Percentiles rank a stretch among this genome's conserved stretches.
These are phyloP conservation scores for Tokudaia tokunoshimensis DNA, from an alignment of 2,797 vertebrate species.

Conservation along the genomic window DNA sequence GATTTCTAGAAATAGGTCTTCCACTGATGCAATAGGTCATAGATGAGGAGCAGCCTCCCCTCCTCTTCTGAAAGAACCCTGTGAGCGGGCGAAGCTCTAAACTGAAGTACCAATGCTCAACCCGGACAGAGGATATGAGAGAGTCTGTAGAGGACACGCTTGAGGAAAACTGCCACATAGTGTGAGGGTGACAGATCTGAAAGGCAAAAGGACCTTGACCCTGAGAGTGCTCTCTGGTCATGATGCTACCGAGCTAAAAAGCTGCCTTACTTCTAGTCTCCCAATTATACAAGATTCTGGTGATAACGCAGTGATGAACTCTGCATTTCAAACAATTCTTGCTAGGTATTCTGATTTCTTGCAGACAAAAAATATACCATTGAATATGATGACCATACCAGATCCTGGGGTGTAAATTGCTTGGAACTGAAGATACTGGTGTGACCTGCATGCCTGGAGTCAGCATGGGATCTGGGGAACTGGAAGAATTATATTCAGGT, in stretches of 20 bases:
- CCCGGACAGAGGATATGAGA: neutral
- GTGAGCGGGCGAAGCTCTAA: neutral
- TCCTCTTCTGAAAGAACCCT: neutral
- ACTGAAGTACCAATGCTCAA: neutral
- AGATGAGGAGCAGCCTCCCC: neutral
- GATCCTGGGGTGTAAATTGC: neutral
- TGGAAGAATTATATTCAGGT: neutral
- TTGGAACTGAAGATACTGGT: neutral
- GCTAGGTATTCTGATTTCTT: neutral
- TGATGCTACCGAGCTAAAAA: neutral
- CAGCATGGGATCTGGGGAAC: neutral
- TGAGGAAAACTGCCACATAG: neutral
- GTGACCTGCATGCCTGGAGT: neutral
- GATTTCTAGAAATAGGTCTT: constrained; percentile 6
- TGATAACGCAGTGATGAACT: neutral
- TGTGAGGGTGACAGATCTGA: neutral
- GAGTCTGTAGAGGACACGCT: neutral
- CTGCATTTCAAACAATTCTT: neutral
- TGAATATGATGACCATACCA: neutral
- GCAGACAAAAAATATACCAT: neutral
- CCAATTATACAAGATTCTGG: neutral
- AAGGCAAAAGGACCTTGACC: neutral
- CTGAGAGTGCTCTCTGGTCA: neutral
- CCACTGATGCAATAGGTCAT: neutral
- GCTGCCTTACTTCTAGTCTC: neutral